Evolutionary conservation across 2,888 invertebrate species (phyloP), one percentile per base, ranked within the genome.

Genomic region (Aphidius colemani): DNA sequence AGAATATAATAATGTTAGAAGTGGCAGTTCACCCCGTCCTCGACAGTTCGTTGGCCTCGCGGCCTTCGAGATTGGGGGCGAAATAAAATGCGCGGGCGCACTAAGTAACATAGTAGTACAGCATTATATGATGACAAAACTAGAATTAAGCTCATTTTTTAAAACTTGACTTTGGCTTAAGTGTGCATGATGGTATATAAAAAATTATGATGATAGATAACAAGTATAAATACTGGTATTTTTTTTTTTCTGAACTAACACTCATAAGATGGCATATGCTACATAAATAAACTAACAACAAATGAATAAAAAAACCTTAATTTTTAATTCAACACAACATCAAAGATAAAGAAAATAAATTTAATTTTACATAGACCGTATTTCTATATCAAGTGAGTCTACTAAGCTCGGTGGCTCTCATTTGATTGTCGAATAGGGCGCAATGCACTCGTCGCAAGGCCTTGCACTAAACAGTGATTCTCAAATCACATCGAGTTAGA

Each of bases 1-100:
- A 48, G 64, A 59, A 50, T 59, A 59, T 18, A 18, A 18, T 18
- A 18, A 18, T 49, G 66, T 66, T 63, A 49, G 67, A 66, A 13
- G 66, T 71, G 70, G 70, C 69, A 70, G 73, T 69, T 74, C 72
- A 73, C 73, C 75, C 75, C 75, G 76, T 76, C 76, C 77, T 74
- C 77, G 76, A 71, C 67, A 72, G 78, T 78, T 79, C 78, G 76
- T 77, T 75, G 78, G 69, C 74, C 78, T 69, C 64, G 68, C 71
- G 77, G 75, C 80, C 79, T 80, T 78, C 77, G 74, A 70, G 72
- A 76, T 75, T 71, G 75, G 75, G 76, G 75, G 70, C 76, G 76
- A 70, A 57, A 59, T 66, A 63, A 58, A 59, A 50, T 49, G 62
- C 44, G 59, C 49, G 50, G 57, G 64, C 64, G 60, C 64, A 45